These are phyloP conservation scores for Gymnosoma rotundatum DNA, from an alignment of 2,888 invertebrate genomes.

Conservation along the genomic window DNA sequence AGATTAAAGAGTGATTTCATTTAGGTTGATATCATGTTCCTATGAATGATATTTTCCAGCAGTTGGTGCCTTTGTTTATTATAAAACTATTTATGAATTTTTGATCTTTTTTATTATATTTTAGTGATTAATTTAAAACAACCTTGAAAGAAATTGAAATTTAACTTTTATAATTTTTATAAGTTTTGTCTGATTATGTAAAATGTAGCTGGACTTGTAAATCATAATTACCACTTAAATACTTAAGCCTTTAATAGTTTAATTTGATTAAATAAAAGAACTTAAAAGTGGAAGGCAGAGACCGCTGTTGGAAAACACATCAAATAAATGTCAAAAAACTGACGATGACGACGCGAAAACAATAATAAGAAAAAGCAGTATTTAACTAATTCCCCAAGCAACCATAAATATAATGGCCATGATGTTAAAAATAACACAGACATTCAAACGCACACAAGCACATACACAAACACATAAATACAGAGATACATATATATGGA, in stretches of 20 bases:
- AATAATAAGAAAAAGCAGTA: constrained; percentile 39
- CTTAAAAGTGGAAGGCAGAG: constrained; percentile 23
- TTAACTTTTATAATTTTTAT: too few relatives aligned
- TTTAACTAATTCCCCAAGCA: constrained; percentile 65
- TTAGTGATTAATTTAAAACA: too few relatives aligned
- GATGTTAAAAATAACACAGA: constrained; percentile 32
- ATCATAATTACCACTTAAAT: constrained; percentile 42
- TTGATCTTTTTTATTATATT: too few relatives aligned
- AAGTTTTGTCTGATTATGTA: too few relatives aligned
- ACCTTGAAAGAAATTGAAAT: too few relatives aligned
- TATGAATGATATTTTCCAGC: too few relatives aligned
- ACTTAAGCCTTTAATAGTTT: constrained; percentile 39
- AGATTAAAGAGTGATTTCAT: too few relatives aligned
- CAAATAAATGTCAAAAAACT: constrained; percentile 71
- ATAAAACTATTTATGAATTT: too few relatives aligned
- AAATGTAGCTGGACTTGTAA: too few relatives aligned
- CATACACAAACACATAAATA: constrained; percentile 10
- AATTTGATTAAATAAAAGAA: constrained; percentile 28
- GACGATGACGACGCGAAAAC: constrained; percentile 25
- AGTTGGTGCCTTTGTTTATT: too few relatives aligned
- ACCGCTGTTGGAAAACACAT: constrained; percentile 57
- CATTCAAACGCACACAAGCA: background rate
- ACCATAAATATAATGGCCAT: constrained; percentile 60
- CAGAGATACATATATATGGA: constrained; percentile 14
- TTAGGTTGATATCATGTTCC: too few relatives aligned